These are phyloP conservation scores for Heliconius erato DNA, from an alignment of 2,888 invertebrate genomes.

Conservation along the genomic window DNA sequence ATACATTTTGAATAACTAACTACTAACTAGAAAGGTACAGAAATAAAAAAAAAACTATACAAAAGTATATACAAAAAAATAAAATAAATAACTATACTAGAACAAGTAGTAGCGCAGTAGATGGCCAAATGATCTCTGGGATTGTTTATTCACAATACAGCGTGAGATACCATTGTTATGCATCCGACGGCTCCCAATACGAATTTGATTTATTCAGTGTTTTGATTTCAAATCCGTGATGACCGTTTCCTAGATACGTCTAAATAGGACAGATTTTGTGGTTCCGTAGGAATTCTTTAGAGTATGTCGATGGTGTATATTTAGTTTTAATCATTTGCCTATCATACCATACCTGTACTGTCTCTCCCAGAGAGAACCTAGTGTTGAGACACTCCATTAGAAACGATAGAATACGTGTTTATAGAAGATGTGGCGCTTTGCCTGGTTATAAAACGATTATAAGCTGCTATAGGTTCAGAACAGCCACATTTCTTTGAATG, in stretches of 20 bases:
- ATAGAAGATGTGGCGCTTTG: background rate
- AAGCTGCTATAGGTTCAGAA: too few species aligned
- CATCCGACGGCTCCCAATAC: conserved; percentile 34
- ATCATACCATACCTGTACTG: too few species aligned
- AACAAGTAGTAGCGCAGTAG: conserved; percentile 13
- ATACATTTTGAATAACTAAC: too few species aligned
- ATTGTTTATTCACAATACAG: conserved; percentile 41
- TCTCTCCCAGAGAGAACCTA: background rate
- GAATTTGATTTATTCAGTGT: conserved; percentile 42
- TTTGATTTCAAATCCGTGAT: conserved; percentile 25
- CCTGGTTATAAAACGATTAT: too few species aligned
- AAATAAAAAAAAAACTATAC: too few species aligned
- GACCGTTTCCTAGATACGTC: background rate
- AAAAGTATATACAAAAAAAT: too few species aligned
- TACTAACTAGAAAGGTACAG: too few species aligned
- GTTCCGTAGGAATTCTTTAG: background rate
- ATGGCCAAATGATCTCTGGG: conserved; percentile 26
- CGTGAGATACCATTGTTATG: conserved; percentile 41
- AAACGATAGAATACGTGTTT: background rate
- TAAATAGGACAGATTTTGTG: background rate
- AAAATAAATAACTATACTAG: background rate
- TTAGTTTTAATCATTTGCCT: too few species aligned
- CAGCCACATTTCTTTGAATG: background rate
- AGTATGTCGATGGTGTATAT: background rate
- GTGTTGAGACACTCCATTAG: background rate